Evolutionary conservation across 2,113 vertebrate species (phyloP), one percentile per base, ranked within the genome.

Genomic region (Oenanthe oenanthe): DNA sequence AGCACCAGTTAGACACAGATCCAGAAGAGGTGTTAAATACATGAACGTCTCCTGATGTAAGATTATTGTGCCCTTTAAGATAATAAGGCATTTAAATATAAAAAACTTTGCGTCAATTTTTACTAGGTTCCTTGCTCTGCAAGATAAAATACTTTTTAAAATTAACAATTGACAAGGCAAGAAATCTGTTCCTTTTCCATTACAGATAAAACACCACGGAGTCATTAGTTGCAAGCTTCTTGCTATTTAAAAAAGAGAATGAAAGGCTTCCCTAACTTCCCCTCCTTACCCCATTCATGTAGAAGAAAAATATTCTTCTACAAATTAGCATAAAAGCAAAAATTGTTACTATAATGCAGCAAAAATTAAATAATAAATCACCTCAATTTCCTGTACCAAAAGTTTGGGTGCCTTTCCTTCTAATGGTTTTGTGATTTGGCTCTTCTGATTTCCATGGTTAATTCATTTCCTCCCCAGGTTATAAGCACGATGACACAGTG

Each of bases 61-160:
- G 51, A 53, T 54, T 43, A 38, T 28, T 7, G 31, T 66, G 18
- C 28, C 32, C 53, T 72, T 94, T 92, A 71, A 92, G 88, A 89
- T 80, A 88, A 82, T 73, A 90, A 68, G 54, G 22, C 57, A 63
- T 93, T 93, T 88, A 88, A 95, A 58, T 90, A 70, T 16, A 40
- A 51, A 62, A 81, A 47, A 72, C 12, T 20, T 43, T 32, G 10
- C 53, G 19, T 56, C 78, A 47, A 5, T 58, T 53, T 65, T 93
- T 85, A 77, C 65, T 62, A 63, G 53, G 68, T 31, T 29, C 53
- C 36, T 56, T 80, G 66, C 24, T 45, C 7, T 83, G 62, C 58
- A 61, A 82, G 92, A 76, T 68, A 85, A 79, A 93, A 85, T n/a
- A n/a, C n/a, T 38, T 61, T 53, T 70, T 84, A 1, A 32, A 81